Conservation (phyloP, 2,113 vertebrate species). For the Scytalopus superciliaris region DNA sequence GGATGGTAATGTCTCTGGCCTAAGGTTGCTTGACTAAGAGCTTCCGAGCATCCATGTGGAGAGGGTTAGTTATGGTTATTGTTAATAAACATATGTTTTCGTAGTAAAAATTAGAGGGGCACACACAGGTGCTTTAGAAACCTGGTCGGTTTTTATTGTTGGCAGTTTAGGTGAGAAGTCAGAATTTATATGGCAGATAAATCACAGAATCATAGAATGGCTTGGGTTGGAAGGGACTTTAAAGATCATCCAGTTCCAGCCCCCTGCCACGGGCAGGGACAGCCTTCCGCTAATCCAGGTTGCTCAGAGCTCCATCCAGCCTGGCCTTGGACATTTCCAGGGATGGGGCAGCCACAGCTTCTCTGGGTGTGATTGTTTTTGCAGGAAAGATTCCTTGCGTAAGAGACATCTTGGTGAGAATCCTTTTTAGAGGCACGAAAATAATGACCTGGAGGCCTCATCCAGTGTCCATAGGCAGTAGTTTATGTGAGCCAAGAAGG, state of each 20-base stretch:
- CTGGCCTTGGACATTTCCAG: not conserved
- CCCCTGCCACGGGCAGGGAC: too few species aligned
- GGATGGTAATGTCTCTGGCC: not conserved
- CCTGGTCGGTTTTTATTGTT: not conserved
- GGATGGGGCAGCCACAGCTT: not conserved
- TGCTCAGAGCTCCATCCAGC: fast-evolving
- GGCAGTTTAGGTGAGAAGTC: not conserved
- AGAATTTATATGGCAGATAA: not conserved
- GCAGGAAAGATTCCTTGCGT: not conserved
- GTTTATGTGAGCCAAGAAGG: not conserved
- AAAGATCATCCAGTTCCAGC: not conserved
- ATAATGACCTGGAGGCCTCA: not conserved
- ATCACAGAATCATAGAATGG: not conserved
- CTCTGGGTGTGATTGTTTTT: not conserved
- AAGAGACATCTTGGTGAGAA: not conserved
- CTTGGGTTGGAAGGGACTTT: not conserved
- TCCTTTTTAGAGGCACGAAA: not conserved
- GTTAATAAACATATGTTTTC: not conserved
- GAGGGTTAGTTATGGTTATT: not conserved
- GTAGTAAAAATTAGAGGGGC: not conserved
- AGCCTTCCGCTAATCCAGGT: fast-evolving
- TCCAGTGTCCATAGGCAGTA: not conserved
- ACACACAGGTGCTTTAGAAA: not conserved
- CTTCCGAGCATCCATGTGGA: not conserved
- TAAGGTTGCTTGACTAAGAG: fast-evolving